Conservation (phyloP, 2,888 invertebrate species). For the Oscheius onirici region DNA sequence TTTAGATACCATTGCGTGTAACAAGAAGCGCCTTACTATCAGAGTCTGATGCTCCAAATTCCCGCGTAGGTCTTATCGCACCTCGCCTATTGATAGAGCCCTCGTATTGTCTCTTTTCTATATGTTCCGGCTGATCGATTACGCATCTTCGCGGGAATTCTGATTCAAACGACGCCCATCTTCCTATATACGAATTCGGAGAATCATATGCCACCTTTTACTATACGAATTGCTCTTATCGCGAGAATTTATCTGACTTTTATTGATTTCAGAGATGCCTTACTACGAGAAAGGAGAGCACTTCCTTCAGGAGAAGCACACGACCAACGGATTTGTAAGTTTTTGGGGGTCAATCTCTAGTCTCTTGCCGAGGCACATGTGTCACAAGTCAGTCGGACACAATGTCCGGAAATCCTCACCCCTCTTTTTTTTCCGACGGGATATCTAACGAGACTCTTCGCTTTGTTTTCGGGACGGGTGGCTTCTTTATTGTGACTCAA, state of each 20-base stretch:
- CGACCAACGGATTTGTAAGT: constrained; percentile 44
- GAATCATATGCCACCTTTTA: neutral
- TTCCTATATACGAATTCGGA: neutral
- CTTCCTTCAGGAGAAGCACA: constrained; percentile 45
- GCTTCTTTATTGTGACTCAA: too few species aligned
- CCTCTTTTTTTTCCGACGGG: too few species aligned
- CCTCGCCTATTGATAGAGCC: neutral
- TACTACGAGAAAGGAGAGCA: constrained; percentile 50
- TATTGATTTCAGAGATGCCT: constrained; percentile 9
- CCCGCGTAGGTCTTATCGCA: neutral
- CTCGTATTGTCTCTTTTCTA: neutral
- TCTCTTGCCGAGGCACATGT: too few species aligned
- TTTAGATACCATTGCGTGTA: too few species aligned
- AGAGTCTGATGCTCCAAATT: neutral
- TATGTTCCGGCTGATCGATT: constrained; percentile 24
- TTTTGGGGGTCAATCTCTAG: neutral
- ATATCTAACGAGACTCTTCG: too few species aligned
- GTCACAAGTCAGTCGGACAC: too few species aligned
- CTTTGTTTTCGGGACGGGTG: too few species aligned
- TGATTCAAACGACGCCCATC: constrained; percentile 24
- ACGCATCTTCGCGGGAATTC: constrained; percentile 23
- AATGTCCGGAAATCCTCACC: too few species aligned
- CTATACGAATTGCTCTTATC: constrained; percentile 6
- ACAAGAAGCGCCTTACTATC: neutral
- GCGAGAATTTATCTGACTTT: neutral